A percentile compares a stretch with the other conserved stretches of the same genome.
phyloP scores from a whole-genome alignment of 2,113 vertebrate genomes.

The Rhinoderma darwinii region DNA sequence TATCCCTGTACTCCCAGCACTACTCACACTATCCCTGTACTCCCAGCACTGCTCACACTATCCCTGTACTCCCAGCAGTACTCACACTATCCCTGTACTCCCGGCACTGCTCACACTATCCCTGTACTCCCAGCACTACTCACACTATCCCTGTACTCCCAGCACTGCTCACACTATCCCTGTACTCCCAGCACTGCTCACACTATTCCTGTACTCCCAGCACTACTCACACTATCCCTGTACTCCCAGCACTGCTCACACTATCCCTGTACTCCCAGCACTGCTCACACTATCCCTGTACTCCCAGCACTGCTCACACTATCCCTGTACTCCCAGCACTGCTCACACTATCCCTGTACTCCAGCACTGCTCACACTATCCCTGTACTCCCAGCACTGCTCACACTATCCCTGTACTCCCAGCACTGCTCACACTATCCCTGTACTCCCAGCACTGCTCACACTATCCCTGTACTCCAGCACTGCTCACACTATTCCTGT shows the following conservation, averaged over 20 bases:
- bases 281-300: neutral
- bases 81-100: neutral
- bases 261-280: neutral
- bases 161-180: neutral
- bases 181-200: neutral
- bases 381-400: neutral
- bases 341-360: neutral
- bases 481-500: neutral
- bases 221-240: neutral
- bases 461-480: too few relatives aligned
- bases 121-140: neutral
- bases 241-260: too few relatives aligned
- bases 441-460: neutral
- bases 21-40: neutral
- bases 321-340: neutral
- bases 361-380: neutral
- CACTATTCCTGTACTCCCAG: neutral
- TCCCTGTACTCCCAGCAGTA: neutral
- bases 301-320: neutral
- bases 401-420: neutral
- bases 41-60: neutral
- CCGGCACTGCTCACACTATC: neutral
- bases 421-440: neutral
- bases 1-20: neutral
- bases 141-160: too few relatives aligned